Evolutionary conservation across 37 sponge, comb jelly and placozoan species (phyloP), one percentile per base, ranked within the genome.

Genomic region (Ianthella basta): DNA sequence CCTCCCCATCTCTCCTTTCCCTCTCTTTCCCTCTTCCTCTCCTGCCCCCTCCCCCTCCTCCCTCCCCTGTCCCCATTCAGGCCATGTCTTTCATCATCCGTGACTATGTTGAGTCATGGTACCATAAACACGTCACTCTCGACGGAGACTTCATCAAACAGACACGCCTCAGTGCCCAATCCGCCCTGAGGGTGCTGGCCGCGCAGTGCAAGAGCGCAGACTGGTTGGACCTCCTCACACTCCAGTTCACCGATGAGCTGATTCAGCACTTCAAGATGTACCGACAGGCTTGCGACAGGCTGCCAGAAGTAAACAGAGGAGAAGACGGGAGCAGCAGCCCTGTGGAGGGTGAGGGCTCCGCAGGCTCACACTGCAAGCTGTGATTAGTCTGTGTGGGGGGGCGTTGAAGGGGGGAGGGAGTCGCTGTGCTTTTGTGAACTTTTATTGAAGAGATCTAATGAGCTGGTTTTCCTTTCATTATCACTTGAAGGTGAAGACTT

Each of bases 211-310:
- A 72, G 73, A 72, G 36, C 32, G 73, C 73, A 37, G 73, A 72
- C 36, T 72, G 73, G 73, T 8, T 72, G 40, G 36, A 40, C 30
- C 73, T 72, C 19, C 73, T 72, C 8, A 72, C 73, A 34, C 39
- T 72, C 14, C 73, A 72, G 40, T 10, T 72, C 39, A 19, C 36
- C 14, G 73, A 72, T 72, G 73, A 72, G 40, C 38, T 72, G 38
- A 72, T 72, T 38, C 73, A 72, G 73, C 73, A 72, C 73, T 66
- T 66, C 23, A 66, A 66, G 68, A 16, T 66, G 23, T 66, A 66
- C 29, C 15, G 23, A 66, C 68, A 66, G 68, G 23, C 68, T 27
- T 14, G 14, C 25, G 68, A 66, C 13, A 66, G 29, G 23, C 13
- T 66, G 68, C 15, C 25, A n/a, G 68, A 66, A 15, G 13, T 24